These are phyloP conservation scores for Anthrax anthrax DNA, from an alignment of 2,888 invertebrate genomes.

Conservation along the genomic window DNA sequence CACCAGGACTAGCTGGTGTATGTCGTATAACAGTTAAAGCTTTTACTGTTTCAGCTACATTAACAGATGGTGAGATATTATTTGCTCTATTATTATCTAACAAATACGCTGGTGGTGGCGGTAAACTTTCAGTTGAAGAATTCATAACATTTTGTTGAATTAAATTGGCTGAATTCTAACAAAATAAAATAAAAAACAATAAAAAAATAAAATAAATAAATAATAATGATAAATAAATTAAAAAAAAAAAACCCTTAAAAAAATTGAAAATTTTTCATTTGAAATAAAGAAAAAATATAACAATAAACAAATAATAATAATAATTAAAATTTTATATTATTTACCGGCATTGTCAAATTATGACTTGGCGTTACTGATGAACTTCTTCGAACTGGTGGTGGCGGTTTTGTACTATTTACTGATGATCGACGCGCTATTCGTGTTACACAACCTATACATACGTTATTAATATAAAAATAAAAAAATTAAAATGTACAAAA, in stretches of 20 bases:
- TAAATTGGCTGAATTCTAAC: slow-evolving; percentile 16
- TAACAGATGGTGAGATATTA: slow-evolving; percentile 32
- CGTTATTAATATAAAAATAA: neutral
- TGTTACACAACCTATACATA: slow-evolving; percentile 21
- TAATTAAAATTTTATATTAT: slow-evolving; percentile 10
- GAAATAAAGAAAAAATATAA: neutral
- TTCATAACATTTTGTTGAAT: slow-evolving; percentile 22
- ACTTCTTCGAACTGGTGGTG: slow-evolving; percentile 70
- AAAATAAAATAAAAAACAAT: neutral
- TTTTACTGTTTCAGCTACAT: slow-evolving; percentile 76
- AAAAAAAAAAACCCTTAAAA: too few relatives aligned
- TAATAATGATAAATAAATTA: too few relatives aligned
- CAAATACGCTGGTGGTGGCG: slow-evolving; percentile 33
- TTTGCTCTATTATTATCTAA: slow-evolving; percentile 21
- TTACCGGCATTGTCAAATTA: slow-evolving; percentile 26
- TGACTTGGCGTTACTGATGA: slow-evolving; percentile 42
- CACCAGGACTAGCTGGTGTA: slow-evolving; percentile 72
- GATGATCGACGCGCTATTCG: slow-evolving; percentile 34
- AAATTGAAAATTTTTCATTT: too few relatives aligned
- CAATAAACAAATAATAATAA: neutral
- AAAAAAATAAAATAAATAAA: too few relatives aligned
- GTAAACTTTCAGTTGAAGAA: slow-evolving; percentile 30
- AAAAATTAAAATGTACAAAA: neutral
- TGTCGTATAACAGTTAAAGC: slow-evolving; percentile 72
- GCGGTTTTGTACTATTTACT: slow-evolving; percentile 46